phyloP scores from a whole-genome alignment of 2,113 vertebrate species.

The Neogale vison region DNA sequence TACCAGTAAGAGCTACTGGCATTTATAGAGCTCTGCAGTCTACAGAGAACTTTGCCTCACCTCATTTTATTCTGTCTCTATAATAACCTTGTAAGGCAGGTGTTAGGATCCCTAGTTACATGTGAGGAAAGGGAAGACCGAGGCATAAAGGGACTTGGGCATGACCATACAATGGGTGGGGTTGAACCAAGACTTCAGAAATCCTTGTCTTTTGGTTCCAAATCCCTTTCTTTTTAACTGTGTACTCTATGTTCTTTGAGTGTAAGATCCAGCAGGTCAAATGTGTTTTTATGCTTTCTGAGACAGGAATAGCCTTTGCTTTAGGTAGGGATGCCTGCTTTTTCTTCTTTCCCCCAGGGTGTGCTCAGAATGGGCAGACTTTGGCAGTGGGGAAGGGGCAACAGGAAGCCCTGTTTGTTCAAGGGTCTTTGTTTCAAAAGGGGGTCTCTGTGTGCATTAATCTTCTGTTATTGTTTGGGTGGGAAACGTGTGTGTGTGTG shows the following conservation, averaged over 20 bases:
- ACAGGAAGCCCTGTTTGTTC: not conserved
- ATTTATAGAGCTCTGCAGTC: conserved; percentile 10
- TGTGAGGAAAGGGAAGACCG: not conserved
- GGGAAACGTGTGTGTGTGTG: not conserved
- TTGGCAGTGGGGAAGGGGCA: not conserved
- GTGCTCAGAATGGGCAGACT: not conserved
- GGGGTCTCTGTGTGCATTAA: not conserved
- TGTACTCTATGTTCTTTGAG: not conserved
- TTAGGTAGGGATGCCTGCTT: not conserved
- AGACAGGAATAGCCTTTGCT: not conserved
- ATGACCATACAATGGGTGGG: no score
- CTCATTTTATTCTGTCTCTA: not conserved
- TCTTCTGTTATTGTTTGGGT: not conserved
- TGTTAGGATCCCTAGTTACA: not conserved
- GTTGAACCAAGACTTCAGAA: not conserved
- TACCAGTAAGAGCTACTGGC: not conserved
- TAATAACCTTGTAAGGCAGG: not conserved
- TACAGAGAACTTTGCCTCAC: not conserved
- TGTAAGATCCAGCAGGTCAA: not conserved
- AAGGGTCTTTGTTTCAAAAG: conserved; percentile 42
- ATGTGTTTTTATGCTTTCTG: not conserved
- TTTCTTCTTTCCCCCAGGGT: not conserved
- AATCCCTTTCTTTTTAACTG: not conserved
- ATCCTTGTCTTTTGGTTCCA: not conserved
- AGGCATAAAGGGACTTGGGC: not conserved